Evolutionary conservation across 1,140 invertebrate species (phyloP).

Genomic region (Delia radicum): DNA sequence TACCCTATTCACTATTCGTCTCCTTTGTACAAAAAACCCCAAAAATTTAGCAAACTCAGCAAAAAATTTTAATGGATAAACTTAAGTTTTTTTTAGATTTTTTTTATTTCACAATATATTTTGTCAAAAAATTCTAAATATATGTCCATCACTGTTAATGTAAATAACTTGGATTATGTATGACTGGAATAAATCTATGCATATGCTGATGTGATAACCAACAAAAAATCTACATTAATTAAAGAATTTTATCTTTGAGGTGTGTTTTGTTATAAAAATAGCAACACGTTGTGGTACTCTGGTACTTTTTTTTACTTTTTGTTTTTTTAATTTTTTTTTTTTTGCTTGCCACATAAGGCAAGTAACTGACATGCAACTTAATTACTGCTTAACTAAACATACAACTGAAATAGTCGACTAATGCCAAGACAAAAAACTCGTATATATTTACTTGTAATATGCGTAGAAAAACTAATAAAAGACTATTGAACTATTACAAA

Average conservation of each 20-base stretch:
- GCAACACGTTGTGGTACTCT: constrained; percentile 9
- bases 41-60: no score
- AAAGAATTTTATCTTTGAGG: constrained; percentile 15
- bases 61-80: no score
- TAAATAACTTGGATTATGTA: no score
- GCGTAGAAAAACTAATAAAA: neutral
- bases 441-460: constrained; percentile 5
- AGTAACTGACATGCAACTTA: constrained; percentile 12
- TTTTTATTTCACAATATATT: no score
- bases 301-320: no score
- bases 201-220: constrained; percentile 15
- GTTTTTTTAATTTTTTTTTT: no score
- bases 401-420: neutral
- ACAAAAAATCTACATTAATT: constrained; percentile 7
- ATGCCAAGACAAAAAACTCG: neutral
- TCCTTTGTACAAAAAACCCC: no score
- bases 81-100: no score
- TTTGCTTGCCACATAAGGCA: constrained; percentile 1
- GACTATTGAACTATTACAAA: neutral
- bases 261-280: constrained; percentile 8
- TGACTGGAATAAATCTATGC: constrained; percentile 5
- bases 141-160: no score
- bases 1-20: no score
- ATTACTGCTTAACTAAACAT: constrained; percentile 7
- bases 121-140: no score